Percentiles rank a stretch among this genome's conserved stretches.
Evolutionary conservation across 2,797 vertebrate genomes (phyloP).

Genomic region (Ctenopoma kingsleyae): DNA sequence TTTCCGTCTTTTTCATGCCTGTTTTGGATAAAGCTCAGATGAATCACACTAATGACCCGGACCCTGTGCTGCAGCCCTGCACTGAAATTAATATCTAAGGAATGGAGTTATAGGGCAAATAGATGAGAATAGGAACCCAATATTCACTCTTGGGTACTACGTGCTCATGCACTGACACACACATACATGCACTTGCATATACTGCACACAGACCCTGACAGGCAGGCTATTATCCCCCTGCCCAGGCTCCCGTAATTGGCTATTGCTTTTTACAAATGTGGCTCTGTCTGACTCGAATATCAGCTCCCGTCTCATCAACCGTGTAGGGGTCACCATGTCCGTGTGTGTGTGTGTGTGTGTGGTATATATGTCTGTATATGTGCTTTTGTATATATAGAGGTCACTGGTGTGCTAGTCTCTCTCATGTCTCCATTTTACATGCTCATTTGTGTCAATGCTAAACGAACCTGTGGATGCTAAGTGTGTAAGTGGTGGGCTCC

Average conservation of each 20-base stretch:
- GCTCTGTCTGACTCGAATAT: slow-evolving; percentile 84
- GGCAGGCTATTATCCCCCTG: slow-evolving; percentile 89
- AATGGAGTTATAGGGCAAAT: slow-evolving; percentile 89
- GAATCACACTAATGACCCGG: slow-evolving; percentile 86
- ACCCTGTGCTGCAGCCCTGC: slow-evolving; percentile 81
- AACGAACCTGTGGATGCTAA: slow-evolving; percentile 77
- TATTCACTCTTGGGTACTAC: slow-evolving; percentile 81
- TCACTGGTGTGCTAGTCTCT: slow-evolving; percentile 76
- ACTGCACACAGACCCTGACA: slow-evolving; percentile 80
- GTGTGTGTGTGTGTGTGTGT: slow-evolving; percentile 43
- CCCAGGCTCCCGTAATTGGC: slow-evolving; percentile 87
- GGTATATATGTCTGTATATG: slow-evolving; percentile 34
- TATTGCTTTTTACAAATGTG: slow-evolving; percentile 89
- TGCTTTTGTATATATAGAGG: slow-evolving; percentile 61
- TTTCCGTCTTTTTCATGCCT: slow-evolving; percentile 56
- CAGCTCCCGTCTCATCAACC: slow-evolving; percentile 82
- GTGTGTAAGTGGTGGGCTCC: slow-evolving; percentile 69
- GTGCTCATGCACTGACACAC: slow-evolving; percentile 67
- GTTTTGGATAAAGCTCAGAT: slow-evolving; percentile 82
- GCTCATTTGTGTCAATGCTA: slow-evolving; percentile 77
- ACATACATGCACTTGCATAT: slow-evolving; percentile 61
- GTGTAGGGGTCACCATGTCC: slow-evolving; percentile 80
- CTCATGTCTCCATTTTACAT: slow-evolving; percentile 78
- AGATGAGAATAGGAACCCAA: slow-evolving; percentile 88
- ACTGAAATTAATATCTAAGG: slow-evolving; percentile 88